Evolutionary conservation across 2,888 invertebrate genomes (phyloP), one percentile per base, ranked within the genome.

Genomic region (Trachelus stipa): DNA sequence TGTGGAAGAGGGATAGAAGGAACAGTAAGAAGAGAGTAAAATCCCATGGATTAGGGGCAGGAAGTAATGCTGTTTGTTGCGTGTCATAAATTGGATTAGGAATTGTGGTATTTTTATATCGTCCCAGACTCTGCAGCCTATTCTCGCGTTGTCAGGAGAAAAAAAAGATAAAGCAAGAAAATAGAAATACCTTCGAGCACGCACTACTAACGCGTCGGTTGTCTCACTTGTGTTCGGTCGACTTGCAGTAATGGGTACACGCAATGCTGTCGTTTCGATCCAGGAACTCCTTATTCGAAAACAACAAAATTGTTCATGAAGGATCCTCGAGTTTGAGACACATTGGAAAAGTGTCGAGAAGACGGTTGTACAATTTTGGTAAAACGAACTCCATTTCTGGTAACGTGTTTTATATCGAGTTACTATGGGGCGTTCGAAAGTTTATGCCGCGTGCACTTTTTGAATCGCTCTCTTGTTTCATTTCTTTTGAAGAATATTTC

Each of bases 31-130:
- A 76, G 77, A 79, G 76, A 81, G 82, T 81, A 83, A 86, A 87
- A 88, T 88, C 87, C 86, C 69, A 69, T 56, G 86, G 87, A 88
- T 88, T 88, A 87, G 79, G 82, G 79, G 81, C 84, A 84, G 85
- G 86, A 86, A 85, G 84, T 84, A 81, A 76, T 80, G 80, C 81
- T 81, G 83, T 85, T 86, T 85, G 85, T 87, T 84, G 83, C 81
- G 83, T 85, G 85, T 87, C 88, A 86, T 88, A 88, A 89, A 88
- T 87, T 87, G 88, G 87, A 88, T 88, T 87, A 88, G 83, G 82
- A 85, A 83, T 82, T 82, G 83, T 80, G 83, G 85, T 85, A 85
- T 86, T 86, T 87, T 84, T 85, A 76, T 77, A 69, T 75, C 73
- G 76, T 23, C 23, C 56, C 40, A 12, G 35, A 12, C 56, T 33